Conservation (phyloP, 2,888 invertebrate genomes). For the Physocephala rufipes region DNA sequence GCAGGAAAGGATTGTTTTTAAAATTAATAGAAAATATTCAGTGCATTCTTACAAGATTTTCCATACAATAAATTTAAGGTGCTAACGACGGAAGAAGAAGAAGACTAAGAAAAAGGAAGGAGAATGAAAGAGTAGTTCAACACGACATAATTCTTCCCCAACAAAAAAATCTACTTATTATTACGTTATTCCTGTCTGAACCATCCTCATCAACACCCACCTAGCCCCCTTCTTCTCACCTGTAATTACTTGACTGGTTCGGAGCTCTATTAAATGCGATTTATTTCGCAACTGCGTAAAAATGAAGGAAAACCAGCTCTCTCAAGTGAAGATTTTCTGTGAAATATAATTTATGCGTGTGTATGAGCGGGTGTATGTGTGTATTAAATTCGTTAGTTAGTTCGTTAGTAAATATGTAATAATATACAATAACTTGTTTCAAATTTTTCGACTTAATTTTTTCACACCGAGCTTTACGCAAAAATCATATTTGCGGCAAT, state of each 20-base stretch:
- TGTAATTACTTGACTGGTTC: neutral
- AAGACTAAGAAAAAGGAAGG: too few species aligned
- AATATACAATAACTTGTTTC: neutral
- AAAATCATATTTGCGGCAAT: too few species aligned
- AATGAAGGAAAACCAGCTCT: neutral
- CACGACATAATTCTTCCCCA: too few species aligned
- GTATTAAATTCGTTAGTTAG: neutral
- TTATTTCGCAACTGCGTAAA: neutral
- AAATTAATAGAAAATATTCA: too few species aligned
- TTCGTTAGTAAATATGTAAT: neutral
- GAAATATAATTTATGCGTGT: neutral
- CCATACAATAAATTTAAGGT: too few species aligned
- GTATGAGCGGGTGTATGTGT: slow-evolving; percentile 1
- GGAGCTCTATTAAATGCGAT: neutral
- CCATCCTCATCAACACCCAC: too few species aligned
- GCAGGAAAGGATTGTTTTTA: too few species aligned
- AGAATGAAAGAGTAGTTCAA: too few species aligned
- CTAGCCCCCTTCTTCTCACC: neutral
- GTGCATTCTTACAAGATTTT: too few species aligned
- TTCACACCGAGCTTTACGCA: slow-evolving; percentile 11
- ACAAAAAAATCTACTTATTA: too few species aligned
- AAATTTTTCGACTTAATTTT: neutral
- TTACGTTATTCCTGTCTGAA: too few species aligned
- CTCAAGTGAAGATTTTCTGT: neutral
- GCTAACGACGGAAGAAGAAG: too few species aligned